phyloP scores from a whole-genome alignment of 1,140 invertebrate genomes.

The Chironomus tepperi region DNA sequence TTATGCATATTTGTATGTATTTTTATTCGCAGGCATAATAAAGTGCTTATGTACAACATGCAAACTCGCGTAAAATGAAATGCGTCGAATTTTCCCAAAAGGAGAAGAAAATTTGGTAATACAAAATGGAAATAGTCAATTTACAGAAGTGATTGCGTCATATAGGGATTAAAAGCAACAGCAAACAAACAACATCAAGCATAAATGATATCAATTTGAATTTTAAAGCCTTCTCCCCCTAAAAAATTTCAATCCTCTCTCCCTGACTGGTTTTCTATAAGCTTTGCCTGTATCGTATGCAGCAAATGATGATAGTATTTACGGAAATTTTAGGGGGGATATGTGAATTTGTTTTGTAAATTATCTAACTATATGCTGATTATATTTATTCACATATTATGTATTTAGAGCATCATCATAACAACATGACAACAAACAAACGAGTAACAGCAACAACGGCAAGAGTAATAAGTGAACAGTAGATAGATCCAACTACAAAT shows the following conservation, averaged over 20 bases:
- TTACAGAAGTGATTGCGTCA: slow-evolving; percentile 11
- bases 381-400: slow-evolving; percentile 9
- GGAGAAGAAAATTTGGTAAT: too few relatives aligned
- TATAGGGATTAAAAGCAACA: slow-evolving; percentile 12
- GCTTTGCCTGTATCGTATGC: too few relatives aligned
- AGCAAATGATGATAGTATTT: not conserved
- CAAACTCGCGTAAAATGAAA: too few relatives aligned
- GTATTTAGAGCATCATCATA: slow-evolving; percentile 4
- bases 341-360: slow-evolving; percentile 8
- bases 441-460: too few relatives aligned
- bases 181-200: not conserved
- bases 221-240: not conserved
- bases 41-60: too few relatives aligned
- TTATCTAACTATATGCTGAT: slow-evolving; percentile 5
- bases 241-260: not conserved
- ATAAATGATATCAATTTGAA: slow-evolving; percentile 5
- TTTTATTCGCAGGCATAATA: too few relatives aligned
- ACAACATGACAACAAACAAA: not conserved
- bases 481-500: not conserved
- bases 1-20: too few relatives aligned
- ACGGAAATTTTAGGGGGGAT: not conserved
- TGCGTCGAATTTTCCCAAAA: too few relatives aligned
- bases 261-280: not conserved
- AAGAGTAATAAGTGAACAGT: not conserved
- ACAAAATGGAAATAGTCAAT: not conserved